These are phyloP conservation scores for Polyploca ridens DNA, from an alignment of 2,888 invertebrate species.

Conservation along the genomic window DNA sequence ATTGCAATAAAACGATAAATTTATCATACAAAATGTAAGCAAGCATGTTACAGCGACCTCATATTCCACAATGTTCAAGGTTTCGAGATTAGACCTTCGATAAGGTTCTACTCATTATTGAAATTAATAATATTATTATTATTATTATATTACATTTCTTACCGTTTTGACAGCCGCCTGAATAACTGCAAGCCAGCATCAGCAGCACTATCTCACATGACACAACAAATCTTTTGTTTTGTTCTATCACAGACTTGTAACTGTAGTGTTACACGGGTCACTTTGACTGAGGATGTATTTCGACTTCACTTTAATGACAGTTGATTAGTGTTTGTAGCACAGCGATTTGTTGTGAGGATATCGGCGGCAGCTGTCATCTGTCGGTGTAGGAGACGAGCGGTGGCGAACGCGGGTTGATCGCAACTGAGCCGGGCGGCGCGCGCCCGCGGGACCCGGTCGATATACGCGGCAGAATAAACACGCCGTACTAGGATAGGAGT, in stretches of 20 bases:
- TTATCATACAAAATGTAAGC: conserved; percentile 42
- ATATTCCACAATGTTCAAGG: conserved; percentile 45
- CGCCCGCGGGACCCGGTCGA: conserved; percentile 72
- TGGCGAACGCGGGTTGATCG: conserved; percentile 50
- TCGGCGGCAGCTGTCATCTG: conserved; percentile 67
- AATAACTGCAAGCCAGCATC: conserved; percentile 54
- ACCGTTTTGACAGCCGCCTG: conserved; percentile 73
- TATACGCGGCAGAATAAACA: conserved; percentile 83
- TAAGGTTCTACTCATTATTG: conserved; percentile 36
- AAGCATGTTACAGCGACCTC: conserved; percentile 26
- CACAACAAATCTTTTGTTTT: conserved; percentile 53
- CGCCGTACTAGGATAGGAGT: conserved; percentile 70
- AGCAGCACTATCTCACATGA: conserved; percentile 58
- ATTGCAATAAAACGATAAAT: conserved; percentile 44
- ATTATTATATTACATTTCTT: conserved; percentile 42
- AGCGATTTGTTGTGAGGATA: conserved; percentile 55
- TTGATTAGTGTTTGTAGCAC: conserved; percentile 47
- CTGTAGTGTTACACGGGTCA: conserved; percentile 23
- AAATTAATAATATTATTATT: conserved; percentile 31
- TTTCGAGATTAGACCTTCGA: conserved; percentile 46
- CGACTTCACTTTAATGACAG: conserved; percentile 38
- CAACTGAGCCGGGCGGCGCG: conserved; percentile 74
- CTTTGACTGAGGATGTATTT: conserved; percentile 19
- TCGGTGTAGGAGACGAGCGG: conserved; percentile 56
- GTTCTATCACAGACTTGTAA: conserved; percentile 36